Conservation (phyloP, 2,888 invertebrate genomes). For the Druceiella hillmani region DNA sequence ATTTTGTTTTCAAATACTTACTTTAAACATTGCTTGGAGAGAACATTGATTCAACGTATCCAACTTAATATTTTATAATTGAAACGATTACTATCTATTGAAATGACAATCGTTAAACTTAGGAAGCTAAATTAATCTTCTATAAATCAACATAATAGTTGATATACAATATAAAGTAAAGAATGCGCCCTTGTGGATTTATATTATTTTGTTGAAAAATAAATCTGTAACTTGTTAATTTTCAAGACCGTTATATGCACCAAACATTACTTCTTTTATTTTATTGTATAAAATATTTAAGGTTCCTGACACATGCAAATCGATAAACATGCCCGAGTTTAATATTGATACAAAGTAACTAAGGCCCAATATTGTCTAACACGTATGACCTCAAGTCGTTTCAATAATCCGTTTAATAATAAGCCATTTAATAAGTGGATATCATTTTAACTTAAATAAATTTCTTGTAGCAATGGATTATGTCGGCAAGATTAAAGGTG, state of each 20-base stretch:
- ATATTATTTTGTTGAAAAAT: conserved; percentile 21
- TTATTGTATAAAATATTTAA: conserved; percentile 20
- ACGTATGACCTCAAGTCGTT: conserved; percentile 20
- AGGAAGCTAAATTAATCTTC: conserved; percentile 16
- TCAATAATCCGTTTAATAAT: too few relatives aligned
- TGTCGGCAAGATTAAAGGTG: too few relatives aligned
- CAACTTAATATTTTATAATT: conserved; percentile 21
- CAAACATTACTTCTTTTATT: conserved; percentile 21
- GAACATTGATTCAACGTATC: conserved; percentile 19
- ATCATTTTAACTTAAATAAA: conserved; percentile 21
- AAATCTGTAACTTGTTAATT: conserved; percentile 17
- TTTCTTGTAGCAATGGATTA: too few relatives aligned
- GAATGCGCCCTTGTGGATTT: too few relatives aligned
- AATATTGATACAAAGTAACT: conserved; percentile 22
- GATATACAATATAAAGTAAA: too few relatives aligned
- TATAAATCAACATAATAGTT: conserved; percentile 20
- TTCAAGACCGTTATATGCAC: conserved; percentile 22
- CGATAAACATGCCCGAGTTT: conserved; percentile 24
- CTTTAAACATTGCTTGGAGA: too few relatives aligned
- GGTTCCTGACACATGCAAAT: conserved; percentile 13
- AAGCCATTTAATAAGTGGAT: too few relatives aligned
- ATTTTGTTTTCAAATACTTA: too few relatives aligned
- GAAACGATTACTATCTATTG: conserved; percentile 23
- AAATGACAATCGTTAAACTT: conserved; percentile 14
- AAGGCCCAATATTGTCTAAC: conserved; percentile 19